Base-by-base conservation (phyloP, 2,888 invertebrate species). In the Eupithecia insigniata region DNA sequence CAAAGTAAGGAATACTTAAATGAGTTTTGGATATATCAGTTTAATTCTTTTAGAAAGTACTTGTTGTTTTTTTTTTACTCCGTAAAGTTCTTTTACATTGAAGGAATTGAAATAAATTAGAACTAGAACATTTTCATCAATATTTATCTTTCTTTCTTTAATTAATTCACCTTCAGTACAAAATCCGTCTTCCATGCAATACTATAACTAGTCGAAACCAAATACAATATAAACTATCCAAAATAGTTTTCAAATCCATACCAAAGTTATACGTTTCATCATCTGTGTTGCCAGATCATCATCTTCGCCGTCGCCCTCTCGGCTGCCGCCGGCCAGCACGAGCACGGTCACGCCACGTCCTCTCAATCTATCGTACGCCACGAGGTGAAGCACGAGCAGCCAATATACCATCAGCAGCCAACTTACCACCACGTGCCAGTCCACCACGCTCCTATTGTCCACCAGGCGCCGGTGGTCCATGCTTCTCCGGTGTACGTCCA, bases 301-400 rank as follows among this genome's bases (percentile, higher is more conserved):
- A 64, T 85, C 67, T 71, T 87, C 39, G 79, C 81, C 32, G 72
- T 80, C 10, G 72, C 81, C 8, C 55, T 84, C 51, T 71, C 82
- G 22, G 81, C 77, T 58, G 86, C 79, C n/a, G 83, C 74, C 67
- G 86, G 85, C 36, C 85, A 88, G 76, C 82, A 89, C 61, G 76
- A 78, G 36, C 86, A 87, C 32, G 73, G 87, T 36, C 83, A 84
- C 69, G 83, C 87, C 60, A 73, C 82, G 69, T 85, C 84, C 43
- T 84, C 86, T 12, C 84, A 85, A 72, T 87, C 82, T 72, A 82
- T 85, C 74, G 78, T 81, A 36, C 78, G 80, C 32, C 85, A 80
- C 78, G 84, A 83, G 30, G 74, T 81, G 12, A 55, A 55, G 12
- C 81, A 82, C 39, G 76, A 78, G 65, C 71, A 73, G 66, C 76